Evolutionary conservation across 2,888 invertebrate species (phyloP), one percentile per base, ranked within the genome.

Genomic region (Eupithecia subumbrata): DNA sequence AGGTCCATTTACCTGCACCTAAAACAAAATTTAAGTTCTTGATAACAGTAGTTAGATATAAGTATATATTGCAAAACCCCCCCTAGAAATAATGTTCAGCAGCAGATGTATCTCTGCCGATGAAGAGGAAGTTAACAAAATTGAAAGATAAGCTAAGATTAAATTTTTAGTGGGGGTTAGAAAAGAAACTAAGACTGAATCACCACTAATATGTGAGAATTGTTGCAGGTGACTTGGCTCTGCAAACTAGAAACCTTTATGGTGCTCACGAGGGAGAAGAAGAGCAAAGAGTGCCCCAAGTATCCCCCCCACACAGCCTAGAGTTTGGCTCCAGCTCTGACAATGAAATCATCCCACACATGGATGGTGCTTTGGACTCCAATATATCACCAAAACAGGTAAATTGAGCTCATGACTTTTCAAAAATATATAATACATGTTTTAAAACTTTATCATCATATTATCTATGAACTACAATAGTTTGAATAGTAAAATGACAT

Each of bases 321-420:
- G 97, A 96, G 79, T 97, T 97, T 95, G 97, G 95, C 3, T 92
- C 93, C 77, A 94, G 97, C 80, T 96, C 96, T 85, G 97, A 97
- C 86, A 97, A 97, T 87, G 98, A 98, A 93, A 97, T 98, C 88
- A 97, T 98, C 88, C 92, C 98, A 86, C 97, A 98, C 80, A 96
- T 98, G 86, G 98, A 98, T 95, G 97, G 97, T 85, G 97, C 97
- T 88, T 93, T 97, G 87, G 96, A 97, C 89, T 96, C 97, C 69
- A 97, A 97, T 91, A 97, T 98, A 94, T 97, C 97, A 81, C 98
- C 98, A 89, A 97, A 98, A 92, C 97, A 98, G 95, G 96, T 96
- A 86, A 69, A 52, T 5, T 34, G 9, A 34, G 8, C n/a, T 56
- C 9, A 22, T 22, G 18, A 18, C 34, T 25, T 63, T n/a, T 16